Evolutionary conservation across 2,113 vertebrate genomes (phyloP).

Genomic region (Parotia lawesii): DNA sequence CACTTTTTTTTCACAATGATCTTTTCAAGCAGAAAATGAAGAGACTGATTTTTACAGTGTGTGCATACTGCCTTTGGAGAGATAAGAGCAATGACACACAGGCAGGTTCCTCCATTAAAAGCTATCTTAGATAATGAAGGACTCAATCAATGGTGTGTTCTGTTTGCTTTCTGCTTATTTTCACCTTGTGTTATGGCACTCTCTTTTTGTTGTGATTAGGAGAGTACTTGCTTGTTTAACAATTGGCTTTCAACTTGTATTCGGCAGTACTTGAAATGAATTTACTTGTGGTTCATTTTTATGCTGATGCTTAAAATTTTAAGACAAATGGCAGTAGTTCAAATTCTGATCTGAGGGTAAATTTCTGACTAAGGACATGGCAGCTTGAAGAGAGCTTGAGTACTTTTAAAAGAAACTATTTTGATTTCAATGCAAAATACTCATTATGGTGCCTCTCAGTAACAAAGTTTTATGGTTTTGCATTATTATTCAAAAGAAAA

Average conservation of each 20-base stretch:
- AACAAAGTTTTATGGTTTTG: not conserved
- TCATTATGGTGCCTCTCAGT: not conserved
- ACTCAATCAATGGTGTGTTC: conserved; percentile 85
- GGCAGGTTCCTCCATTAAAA: conserved; percentile 76
- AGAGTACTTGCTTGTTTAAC: conserved; percentile 4
- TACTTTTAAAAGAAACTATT: not conserved
- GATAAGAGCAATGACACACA: conserved; percentile 83
- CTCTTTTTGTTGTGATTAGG: conserved; percentile 52
- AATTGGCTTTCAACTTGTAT: conserved; percentile 21
- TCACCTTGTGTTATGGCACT: conserved; percentile 49
- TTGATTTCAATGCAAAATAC: not conserved
- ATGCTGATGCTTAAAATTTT: not conserved
- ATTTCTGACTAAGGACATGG: not conserved
- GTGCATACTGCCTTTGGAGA: conserved; percentile 76
- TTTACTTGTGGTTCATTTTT: conserved; percentile 14
- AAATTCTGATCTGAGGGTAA: not conserved
- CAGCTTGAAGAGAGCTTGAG: not conserved
- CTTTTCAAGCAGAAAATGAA: conserved; percentile 96
- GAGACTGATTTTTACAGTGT: conserved; percentile 87
- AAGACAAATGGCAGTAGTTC: not conserved
- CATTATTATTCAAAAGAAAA: not conserved
- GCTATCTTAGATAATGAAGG: conserved; percentile 83
- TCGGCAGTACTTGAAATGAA: not conserved
- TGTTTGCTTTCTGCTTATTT: conserved; percentile 81
- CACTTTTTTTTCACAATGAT: conserved; percentile 79